Evolutionary conservation across 2,888 invertebrate genomes (phyloP).

Genomic region (Cheilosia grossa): DNA sequence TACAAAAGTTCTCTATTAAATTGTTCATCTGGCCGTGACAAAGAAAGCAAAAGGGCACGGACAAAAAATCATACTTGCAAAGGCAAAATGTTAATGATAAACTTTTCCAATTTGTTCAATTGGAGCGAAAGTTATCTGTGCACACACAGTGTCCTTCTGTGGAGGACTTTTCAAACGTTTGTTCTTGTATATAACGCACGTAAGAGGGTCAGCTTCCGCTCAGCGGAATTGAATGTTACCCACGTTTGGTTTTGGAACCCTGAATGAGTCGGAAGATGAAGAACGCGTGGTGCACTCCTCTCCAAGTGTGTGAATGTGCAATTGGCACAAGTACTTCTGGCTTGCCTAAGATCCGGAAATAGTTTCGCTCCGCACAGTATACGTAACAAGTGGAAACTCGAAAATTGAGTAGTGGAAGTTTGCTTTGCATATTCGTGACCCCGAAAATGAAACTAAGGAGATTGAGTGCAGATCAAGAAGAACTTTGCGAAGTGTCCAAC

Average conservation of each 20-base stretch:
- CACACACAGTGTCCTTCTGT: slow-evolving; percentile 25
- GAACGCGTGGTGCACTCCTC: neutral
- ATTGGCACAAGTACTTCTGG: slow-evolving; percentile 3
- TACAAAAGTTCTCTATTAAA: slow-evolving; percentile 60
- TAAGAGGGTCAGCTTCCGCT: neutral
- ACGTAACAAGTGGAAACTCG: slow-evolving; percentile 11
- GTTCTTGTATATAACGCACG: slow-evolving; percentile 7
- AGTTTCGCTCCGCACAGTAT: neutral
- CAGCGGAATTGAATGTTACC: neutral
- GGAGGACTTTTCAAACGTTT: slow-evolving; percentile 14
- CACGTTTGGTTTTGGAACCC: neutral
- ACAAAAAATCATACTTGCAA: slow-evolving; percentile 32
- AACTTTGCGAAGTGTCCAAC: slow-evolving; percentile 18
- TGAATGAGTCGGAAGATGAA: slow-evolving; percentile 7
- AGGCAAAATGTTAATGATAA: slow-evolving; percentile 65
- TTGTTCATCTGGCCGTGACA: slow-evolving; percentile 45
- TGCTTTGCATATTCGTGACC: slow-evolving; percentile 1
- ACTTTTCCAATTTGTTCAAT: slow-evolving; percentile 73
- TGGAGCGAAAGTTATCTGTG: slow-evolving; percentile 55
- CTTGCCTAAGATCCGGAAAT: neutral
- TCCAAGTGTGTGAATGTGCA: neutral
- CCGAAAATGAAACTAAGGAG: neutral
- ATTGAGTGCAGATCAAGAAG: slow-evolving; percentile 1
- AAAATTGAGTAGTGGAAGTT: slow-evolving; percentile 3
- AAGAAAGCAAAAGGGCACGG: slow-evolving; percentile 7